Conservation (phyloP, 2,888 invertebrate genomes). For the Himalopsyche kuldschensis region DNA sequence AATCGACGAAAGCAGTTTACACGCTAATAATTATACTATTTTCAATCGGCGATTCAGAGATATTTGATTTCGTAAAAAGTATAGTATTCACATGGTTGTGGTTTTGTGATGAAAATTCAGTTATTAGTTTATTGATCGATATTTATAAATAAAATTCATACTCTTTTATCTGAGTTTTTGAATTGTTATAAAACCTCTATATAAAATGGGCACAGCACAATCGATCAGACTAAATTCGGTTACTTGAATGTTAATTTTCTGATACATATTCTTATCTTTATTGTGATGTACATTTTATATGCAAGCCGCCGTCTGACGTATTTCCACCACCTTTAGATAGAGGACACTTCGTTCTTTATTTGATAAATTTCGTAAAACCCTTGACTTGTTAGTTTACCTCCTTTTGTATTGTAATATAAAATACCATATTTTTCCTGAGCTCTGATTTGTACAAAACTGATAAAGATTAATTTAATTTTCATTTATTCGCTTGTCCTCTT, state of each 20-base stretch:
- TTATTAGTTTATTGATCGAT: not conserved
- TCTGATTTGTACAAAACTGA: constrained; percentile 13
- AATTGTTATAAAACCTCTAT: not conserved
- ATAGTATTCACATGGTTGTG: constrained; percentile 20
- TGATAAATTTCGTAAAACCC: not conserved
- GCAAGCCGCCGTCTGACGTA: not conserved
- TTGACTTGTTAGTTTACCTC: not conserved
- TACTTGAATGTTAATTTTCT: not conserved
- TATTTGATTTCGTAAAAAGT: not conserved
- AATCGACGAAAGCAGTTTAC: not conserved
- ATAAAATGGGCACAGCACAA: not conserved
- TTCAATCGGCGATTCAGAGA: not conserved
- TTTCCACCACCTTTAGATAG: not conserved
- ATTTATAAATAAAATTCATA: not conserved
- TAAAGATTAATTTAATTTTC: not conserved
- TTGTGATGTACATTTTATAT: not conserved
- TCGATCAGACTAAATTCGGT: not conserved
- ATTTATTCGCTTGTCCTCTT: not conserved
- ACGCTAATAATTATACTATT: not conserved
- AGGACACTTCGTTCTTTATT: not conserved
- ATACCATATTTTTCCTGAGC: not conserved
- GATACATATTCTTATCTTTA: not conserved
- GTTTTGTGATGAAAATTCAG: constrained; percentile 16
- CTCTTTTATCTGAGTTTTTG: not conserved
- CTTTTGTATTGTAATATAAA: not conserved